These are phyloP conservation scores for Rhyzopertha dominica DNA, from an alignment of 1,140 invertebrate genomes.

Conservation along the genomic window DNA sequence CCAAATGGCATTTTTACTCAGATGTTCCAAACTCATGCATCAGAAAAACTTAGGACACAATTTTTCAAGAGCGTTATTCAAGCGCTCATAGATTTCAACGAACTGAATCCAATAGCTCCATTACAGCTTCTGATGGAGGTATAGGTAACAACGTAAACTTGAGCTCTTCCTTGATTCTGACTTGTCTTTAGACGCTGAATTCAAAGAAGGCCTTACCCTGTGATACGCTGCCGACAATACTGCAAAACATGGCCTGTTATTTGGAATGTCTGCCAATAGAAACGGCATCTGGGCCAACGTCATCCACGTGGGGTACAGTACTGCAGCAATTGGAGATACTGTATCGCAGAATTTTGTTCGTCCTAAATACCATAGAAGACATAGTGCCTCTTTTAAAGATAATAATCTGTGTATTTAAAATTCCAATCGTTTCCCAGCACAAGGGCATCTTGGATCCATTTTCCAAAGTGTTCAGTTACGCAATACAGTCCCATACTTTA, in stretches of 20 bases:
- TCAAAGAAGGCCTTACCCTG: slow-evolving; percentile 79
- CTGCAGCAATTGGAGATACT: slow-evolving; percentile 79
- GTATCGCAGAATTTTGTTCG: slow-evolving; percentile 72
- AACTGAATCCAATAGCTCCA: slow-evolving; percentile 91
- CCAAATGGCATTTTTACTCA: slow-evolving; percentile 95
- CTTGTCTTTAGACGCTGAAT: slow-evolving; percentile 68
- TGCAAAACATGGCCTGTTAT: slow-evolving; percentile 89
- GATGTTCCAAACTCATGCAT: slow-evolving; percentile 85
- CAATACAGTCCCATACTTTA: slow-evolving; percentile 82
- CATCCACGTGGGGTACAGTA: slow-evolving; percentile 70
- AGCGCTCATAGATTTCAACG: slow-evolving; percentile 93
- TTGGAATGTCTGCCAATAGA: slow-evolving; percentile 88
- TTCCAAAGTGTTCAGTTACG: slow-evolving; percentile 87
- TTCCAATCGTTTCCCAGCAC: slow-evolving; percentile 73
- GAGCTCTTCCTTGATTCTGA: no score
- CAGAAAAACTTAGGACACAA: slow-evolving; percentile 62
- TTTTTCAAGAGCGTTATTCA: slow-evolving; percentile 93
- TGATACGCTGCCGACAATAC: slow-evolving; percentile 67
- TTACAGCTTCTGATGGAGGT: slow-evolving; percentile 88
- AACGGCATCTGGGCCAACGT: slow-evolving; percentile 62
- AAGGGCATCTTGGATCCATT: slow-evolving; percentile 92
- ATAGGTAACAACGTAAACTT: no score
- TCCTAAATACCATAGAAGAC: slow-evolving; percentile 68
- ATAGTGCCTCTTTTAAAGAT: slow-evolving; percentile 75
- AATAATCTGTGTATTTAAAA: slow-evolving; percentile 78